A percentile compares a stretch with the other conserved stretches of the same genome.
Evolutionary conservation across 2,888 invertebrate species (phyloP).

Genomic region (Ditylenchus weischeri): DNA sequence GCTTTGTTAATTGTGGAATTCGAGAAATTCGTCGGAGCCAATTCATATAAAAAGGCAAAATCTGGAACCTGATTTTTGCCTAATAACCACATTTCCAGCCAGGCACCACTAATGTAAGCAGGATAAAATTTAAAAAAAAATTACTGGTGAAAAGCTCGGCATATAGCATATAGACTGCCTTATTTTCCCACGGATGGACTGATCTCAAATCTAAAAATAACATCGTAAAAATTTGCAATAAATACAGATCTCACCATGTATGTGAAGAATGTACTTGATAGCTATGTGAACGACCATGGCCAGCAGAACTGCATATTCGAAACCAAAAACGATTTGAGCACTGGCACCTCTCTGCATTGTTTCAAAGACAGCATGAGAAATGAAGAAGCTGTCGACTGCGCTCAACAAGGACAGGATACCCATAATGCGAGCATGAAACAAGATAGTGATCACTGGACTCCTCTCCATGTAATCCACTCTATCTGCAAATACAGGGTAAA

Average conservation of each 20-base stretch:
- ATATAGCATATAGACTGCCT: constrained; percentile 92
- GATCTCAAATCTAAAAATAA: constrained; percentile 71
- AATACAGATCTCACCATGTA: constrained; percentile 66
- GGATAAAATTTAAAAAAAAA: constrained; percentile 36
- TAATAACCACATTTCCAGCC: too few relatives aligned
- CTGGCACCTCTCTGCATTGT: constrained; percentile 89
- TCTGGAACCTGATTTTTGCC: too few relatives aligned
- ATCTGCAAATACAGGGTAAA: constrained; percentile 64
- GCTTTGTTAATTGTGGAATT: too few relatives aligned
- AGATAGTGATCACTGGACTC: constrained; percentile 88
- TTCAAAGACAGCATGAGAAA: constrained; percentile 87
- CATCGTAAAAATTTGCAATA: neutral
- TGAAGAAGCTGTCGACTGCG: constrained; percentile 79
- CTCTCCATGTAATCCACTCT: constrained; percentile 99
- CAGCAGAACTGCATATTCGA: constrained; percentile 93
- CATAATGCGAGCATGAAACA: constrained; percentile 87
- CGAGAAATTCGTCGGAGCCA: too few relatives aligned
- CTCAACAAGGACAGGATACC: constrained; percentile 77
- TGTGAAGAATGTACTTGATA: constrained; percentile 84
- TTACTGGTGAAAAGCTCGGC: constrained; percentile 89
- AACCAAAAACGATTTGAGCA: constrained; percentile 96
- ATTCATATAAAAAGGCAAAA: too few relatives aligned
- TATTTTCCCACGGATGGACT: constrained; percentile 87
- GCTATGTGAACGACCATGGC: constrained; percentile 74
- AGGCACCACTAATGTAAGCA: constrained; percentile 1